Percentiles rank a stretch among this genome's conserved stretches.
Evolutionary conservation across 2,888 invertebrate genomes (phyloP).

Genomic region (Drosophila suboccidentalis): DNA sequence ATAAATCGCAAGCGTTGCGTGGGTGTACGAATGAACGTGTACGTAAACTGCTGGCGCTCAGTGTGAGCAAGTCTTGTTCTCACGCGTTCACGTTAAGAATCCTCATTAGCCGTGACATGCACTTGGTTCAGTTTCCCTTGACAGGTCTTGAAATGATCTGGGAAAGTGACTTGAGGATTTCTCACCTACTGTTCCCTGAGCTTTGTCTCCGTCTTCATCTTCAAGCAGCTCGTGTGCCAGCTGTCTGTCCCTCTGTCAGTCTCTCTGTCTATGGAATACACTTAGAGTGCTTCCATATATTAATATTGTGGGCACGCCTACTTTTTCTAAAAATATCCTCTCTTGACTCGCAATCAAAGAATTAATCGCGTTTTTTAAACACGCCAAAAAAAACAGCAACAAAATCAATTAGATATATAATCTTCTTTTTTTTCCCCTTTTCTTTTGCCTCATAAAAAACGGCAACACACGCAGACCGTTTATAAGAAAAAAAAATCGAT

Average conservation of each 20-base stretch:
- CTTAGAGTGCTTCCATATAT: slow-evolving; percentile 63
- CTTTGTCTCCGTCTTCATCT: background rate
- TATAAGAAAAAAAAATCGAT: slow-evolving; percentile 1
- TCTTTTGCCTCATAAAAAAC: slow-evolving; percentile 33
- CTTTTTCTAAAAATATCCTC: slow-evolving; percentile 64
- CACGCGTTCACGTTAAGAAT: slow-evolving; percentile 6
- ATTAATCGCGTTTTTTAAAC: slow-evolving; percentile 71
- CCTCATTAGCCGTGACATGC: slow-evolving; percentile 64
- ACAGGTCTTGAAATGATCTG: slow-evolving; percentile 22
- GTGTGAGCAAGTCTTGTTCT: slow-evolving; percentile 5
- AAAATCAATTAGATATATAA: slow-evolving; percentile 44
- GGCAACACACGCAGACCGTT: slow-evolving; percentile 21
- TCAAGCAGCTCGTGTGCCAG: slow-evolving; percentile 46
- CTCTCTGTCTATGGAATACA: slow-evolving; percentile 17
- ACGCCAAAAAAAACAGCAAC: slow-evolving; percentile 42
- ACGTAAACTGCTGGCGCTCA: slow-evolving; percentile 25
- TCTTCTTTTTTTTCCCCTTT: slow-evolving; percentile 8
- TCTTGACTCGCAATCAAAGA: slow-evolving; percentile 41
- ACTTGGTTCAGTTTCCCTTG: slow-evolving; percentile 39
- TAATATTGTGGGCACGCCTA: slow-evolving; percentile 62
- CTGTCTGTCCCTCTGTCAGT: slow-evolving; percentile 44
- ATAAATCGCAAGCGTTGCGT: slow-evolving; percentile 52
- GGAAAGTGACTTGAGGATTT: slow-evolving; percentile 31
- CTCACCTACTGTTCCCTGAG: background rate
- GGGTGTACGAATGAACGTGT: slow-evolving; percentile 41